Base-by-base conservation (phyloP, 2,888 invertebrate species). In the Sinhomidia bicolor region DNA sequence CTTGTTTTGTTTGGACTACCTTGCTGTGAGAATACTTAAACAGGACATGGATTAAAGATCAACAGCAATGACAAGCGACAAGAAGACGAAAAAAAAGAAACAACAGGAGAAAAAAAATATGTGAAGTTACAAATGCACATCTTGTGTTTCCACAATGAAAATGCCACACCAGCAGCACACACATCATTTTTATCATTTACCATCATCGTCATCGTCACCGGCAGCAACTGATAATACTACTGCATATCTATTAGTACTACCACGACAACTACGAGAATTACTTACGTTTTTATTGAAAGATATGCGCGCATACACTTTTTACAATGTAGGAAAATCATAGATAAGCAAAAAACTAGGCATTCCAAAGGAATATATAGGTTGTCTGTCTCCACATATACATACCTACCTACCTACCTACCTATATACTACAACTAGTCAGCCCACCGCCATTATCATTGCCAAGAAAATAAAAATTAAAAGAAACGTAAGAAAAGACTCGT, bases 41-140 rank as follows among this genome's bases (percentile, higher is more conserved):
- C 83, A 88, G 83, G 83, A 82, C 88, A 87, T 87, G 87, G 81
- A 76, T 88, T 88, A 83, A 79, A 83, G 65, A 82, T 23, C 20
- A 6, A n/a, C n/a, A n/a, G n/a, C 9, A 36, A 36, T 44, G 62
- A 80, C 79, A 79, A 62, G 41, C 7, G 10, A 7, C 1, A 71
- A 10, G n/a, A 71, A n/a, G 44, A 71, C 14, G n/a, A 36, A 36
- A 12, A 62, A 5, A 68, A 23, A 68, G 1, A 81, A 47, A 81
- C 41, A 74, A n/a, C n/a, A n/a, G n/a, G n/a, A n/a, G n/a, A 17
- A 26, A 41, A 65, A 82, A 36, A 82, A 65, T 12, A 51, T 85
- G 78, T 79, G 10, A 20, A 44, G 0, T 36, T 23, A 82, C 60
- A 10, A 76, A 82, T 51, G 82, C 41, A 36, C 74, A 51, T 88